A percentile compares a stretch with the other conserved stretches of the same genome.
phyloP scores from a whole-genome alignment of 64 coral and sea anemone species.

The Actinia tenebrosa region DNA sequence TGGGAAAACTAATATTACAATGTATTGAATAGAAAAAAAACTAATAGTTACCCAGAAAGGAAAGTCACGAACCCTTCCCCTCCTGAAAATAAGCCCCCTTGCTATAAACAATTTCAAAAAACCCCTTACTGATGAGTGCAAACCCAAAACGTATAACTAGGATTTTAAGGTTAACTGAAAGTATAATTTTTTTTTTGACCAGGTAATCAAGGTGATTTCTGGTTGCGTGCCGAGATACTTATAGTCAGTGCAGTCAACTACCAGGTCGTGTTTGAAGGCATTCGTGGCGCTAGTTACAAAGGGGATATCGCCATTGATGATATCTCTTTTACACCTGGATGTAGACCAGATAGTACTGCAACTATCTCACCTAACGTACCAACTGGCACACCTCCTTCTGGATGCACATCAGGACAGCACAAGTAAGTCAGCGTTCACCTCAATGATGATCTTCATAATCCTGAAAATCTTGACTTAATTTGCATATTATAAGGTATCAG shows the following conservation, averaged over 20 bases:
- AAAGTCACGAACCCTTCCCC: too few relatives aligned
- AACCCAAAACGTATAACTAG: too few relatives aligned
- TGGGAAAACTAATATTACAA: too few relatives aligned
- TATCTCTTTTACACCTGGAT: slow-evolving; percentile 89
- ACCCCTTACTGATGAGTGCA: too few relatives aligned
- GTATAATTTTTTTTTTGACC: not conserved
- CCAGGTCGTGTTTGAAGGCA: slow-evolving; percentile 87
- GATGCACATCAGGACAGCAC: slow-evolving; percentile 57
- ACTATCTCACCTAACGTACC: slow-evolving; percentile 65
- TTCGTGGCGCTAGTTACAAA: slow-evolving; percentile 72
- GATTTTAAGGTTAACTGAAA: too few relatives aligned
- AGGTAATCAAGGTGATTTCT: slow-evolving; percentile 96
- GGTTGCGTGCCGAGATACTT: slow-evolving; percentile 72
- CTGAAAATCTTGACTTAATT: too few relatives aligned
- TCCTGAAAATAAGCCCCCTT: too few relatives aligned
- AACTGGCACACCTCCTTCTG: slow-evolving; percentile 62
- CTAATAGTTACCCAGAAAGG: too few relatives aligned
- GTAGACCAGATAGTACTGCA: slow-evolving; percentile 73
- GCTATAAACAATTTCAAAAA: too few relatives aligned
- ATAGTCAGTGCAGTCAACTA: slow-evolving; percentile 60
- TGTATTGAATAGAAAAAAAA: too few relatives aligned
- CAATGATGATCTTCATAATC: too few relatives aligned
- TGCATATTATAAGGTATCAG: too few relatives aligned
- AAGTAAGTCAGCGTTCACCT: not conserved
- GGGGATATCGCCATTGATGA: slow-evolving; percentile 98